Evolutionary conservation across 2,113 vertebrate species (phyloP).

Genomic region (Bungarus multicinctus): DNA sequence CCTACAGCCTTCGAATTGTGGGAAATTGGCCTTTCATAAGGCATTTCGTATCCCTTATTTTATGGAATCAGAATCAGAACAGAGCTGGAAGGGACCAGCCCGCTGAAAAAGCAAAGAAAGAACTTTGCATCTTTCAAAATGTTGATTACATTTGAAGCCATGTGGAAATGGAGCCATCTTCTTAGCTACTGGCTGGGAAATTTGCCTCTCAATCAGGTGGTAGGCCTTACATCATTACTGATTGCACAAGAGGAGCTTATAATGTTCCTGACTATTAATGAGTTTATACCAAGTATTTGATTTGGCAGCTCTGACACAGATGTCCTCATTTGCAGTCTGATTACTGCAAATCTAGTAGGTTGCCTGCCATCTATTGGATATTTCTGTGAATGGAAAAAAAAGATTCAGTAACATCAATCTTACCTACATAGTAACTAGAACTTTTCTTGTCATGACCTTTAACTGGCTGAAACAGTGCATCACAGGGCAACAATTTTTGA

Average conservation of each 20-base stretch:
- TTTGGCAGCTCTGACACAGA: not conserved
- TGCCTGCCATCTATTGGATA: conserved; percentile 17
- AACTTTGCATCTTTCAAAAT: not conserved
- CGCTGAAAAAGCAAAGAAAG: not conserved
- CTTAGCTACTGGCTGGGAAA: not conserved
- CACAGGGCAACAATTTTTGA: not conserved
- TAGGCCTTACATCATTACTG: not conserved
- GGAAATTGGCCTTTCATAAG: not conserved
- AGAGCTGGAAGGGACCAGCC: too few relatives aligned
- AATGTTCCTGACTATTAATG: not conserved
- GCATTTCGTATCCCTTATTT: not conserved
- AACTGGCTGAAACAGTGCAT: not conserved
- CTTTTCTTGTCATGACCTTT: not conserved
- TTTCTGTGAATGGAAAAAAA: not conserved
- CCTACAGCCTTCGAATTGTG: not conserved
- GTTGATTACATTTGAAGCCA: not conserved
- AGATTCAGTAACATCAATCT: not conserved
- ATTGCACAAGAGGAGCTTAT: not conserved
- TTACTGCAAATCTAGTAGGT: not conserved
- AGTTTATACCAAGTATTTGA: not conserved
- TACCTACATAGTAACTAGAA: not conserved
- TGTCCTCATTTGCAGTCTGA: not conserved
- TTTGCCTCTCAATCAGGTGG: not conserved
- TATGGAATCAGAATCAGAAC: too few relatives aligned
- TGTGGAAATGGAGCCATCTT: not conserved